These are phyloP conservation scores for Lacerta bilineata DNA, from an alignment of 2,797 vertebrate species.

Conservation along the genomic window DNA sequence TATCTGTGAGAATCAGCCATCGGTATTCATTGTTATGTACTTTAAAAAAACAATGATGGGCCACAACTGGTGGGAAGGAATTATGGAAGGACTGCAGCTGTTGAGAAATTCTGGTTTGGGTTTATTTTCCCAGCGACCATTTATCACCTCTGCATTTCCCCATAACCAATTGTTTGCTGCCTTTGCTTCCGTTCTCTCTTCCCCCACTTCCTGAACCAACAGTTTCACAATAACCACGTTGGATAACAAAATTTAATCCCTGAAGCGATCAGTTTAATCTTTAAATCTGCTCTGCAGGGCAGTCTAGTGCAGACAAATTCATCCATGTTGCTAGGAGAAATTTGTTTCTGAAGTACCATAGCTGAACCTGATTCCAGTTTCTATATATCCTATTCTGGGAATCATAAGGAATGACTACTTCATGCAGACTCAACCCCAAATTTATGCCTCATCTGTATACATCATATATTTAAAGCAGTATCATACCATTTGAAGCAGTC, in stretches of 20 bases:
- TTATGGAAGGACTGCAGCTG: neutral
- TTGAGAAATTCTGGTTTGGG: neutral
- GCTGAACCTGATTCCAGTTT: no score
- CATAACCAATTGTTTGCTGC: neutral
- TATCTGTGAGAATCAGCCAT: conserved; percentile 17
- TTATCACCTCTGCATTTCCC: no score
- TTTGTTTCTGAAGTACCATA: no score
- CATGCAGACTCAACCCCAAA: neutral
- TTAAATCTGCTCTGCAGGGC: neutral
- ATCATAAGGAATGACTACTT: neutral
- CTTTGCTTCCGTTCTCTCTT: neutral
- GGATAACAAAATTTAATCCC: neutral
- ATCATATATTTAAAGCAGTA: no score
- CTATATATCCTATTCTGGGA: neutral
- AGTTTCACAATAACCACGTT: neutral
- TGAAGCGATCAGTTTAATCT: neutral
- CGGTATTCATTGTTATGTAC: neutral
- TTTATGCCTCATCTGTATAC: no score
- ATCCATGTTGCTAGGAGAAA: neutral
- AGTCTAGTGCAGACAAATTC: neutral
- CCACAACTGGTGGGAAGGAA: neutral
- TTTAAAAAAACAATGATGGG: neutral
- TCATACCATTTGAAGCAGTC: no score
- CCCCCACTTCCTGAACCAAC: rapidly evolving
- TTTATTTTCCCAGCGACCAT: neutral